Conservation (phyloP, 2,797 vertebrate species). For the Galagoides demidoff region DNA sequence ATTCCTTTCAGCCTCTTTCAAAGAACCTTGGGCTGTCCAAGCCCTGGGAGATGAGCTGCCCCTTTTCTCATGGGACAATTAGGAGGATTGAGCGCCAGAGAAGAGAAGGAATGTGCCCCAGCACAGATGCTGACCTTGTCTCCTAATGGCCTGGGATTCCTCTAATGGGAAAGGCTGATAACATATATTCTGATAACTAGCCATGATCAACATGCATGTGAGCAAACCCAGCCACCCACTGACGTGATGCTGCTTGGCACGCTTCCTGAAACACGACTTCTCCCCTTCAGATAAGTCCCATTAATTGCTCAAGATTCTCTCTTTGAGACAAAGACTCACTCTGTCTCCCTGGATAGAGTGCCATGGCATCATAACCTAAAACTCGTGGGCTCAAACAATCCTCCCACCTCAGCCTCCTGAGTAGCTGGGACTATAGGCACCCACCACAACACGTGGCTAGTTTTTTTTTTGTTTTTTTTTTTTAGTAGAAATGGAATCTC, state of each 20-base stretch:
- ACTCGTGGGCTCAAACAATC: no score
- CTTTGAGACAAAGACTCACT: no score
- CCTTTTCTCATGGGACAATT: neutral
- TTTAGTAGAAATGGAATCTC: no score
- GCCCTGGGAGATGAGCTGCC: neutral
- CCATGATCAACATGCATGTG: accelerated
- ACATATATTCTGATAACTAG: neutral
- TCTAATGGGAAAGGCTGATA: neutral
- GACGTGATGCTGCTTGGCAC: no score
- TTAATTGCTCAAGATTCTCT: neutral
- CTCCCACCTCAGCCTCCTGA: no score
- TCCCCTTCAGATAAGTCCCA: neutral
- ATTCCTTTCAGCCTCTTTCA: neutral
- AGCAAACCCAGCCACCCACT: accelerated
- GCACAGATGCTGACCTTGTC: neutral
- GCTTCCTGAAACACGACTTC: neutral
- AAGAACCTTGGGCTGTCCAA: neutral
- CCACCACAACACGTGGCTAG: no score
- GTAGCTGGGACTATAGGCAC: no score
- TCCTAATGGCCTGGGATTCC: neutral
- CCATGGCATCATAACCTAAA: no score
- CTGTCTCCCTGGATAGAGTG: no score
- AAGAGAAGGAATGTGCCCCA: neutral
- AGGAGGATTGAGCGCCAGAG: neutral
- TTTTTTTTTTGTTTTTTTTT: no score